Conservation (phyloP, 1,140 invertebrate genomes). For the Drosophila guanche region DNA sequence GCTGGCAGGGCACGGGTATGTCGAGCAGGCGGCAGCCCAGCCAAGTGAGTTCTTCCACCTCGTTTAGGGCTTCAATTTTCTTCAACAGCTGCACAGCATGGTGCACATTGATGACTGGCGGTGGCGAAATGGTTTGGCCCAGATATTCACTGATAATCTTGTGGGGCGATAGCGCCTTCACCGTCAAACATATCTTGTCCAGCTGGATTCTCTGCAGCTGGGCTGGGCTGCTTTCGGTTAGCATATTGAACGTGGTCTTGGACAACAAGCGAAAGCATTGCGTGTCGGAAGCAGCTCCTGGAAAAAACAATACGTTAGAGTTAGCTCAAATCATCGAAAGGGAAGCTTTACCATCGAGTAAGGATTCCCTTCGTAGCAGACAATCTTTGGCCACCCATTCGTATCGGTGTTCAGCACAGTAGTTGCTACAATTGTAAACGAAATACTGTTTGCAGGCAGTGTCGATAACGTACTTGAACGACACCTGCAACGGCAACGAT, state of each 20-base stretch:
- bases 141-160: conserved; percentile 68
- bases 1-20: conserved; percentile 94
- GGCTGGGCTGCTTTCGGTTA: conserved; percentile 28
- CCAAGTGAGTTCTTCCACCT: conserved; percentile 93
- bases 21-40: conserved; percentile 93
- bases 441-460: conserved; percentile 38
- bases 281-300: not conserved
- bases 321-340: not conserved
- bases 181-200: conserved; percentile 66
- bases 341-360: conserved; percentile 41
- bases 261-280: conserved; percentile 71
- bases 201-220: conserved; percentile 55
- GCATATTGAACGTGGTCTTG: conserved; percentile 18
- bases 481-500: conserved; percentile 41
- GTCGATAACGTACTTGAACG: conserved; percentile 71
- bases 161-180: conserved; percentile 60
- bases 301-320: not conserved
- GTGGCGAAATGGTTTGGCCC: conserved; percentile 84
- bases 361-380: conserved; percentile 31
- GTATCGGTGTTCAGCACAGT: conserved; percentile 41
- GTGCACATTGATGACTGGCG: conserved; percentile 89
- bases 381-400: conserved; percentile 68
- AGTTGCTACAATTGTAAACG: conserved; percentile 34
- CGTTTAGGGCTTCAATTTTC: conserved; percentile 93
- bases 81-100: conserved; percentile 92